Percentiles rank a stretch among this genome's conserved stretches.
These are phyloP conservation scores for Pseudorhombus dupliciocellatus DNA, from an alignment of 2,113 vertebrate species.

Conservation along the genomic window DNA sequence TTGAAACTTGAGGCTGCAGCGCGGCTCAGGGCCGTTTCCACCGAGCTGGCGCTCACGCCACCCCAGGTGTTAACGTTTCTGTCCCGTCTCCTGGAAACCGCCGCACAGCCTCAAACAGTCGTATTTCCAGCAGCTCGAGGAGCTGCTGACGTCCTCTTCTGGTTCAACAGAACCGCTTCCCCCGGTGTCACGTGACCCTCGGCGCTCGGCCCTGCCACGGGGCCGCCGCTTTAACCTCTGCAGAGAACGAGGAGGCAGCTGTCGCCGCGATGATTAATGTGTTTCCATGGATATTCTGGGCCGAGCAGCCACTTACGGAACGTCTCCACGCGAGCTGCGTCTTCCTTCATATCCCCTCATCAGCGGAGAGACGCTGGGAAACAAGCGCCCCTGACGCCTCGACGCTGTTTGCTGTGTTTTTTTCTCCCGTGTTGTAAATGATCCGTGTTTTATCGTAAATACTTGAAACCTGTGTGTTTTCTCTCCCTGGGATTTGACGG, in stretches of 20 bases:
- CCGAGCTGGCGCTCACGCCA: too few relatives aligned
- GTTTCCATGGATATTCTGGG: constrained; percentile 22
- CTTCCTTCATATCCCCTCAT: not conserved
- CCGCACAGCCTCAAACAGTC: not conserved
- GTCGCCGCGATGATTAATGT: not conserved
- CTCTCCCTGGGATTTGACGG: too few relatives aligned
- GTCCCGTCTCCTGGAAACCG: not conserved
- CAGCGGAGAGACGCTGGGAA: not conserved
- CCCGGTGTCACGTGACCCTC: too few relatives aligned
- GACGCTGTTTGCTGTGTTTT: not conserved
- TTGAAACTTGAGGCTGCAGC: too few relatives aligned
- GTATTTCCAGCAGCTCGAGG: not conserved
- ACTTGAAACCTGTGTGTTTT: not conserved
- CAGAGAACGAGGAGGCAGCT: not conserved
- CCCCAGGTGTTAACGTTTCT: not conserved
- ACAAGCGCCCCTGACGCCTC: too few relatives aligned
- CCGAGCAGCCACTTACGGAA: too few relatives aligned
- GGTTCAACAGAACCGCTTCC: too few relatives aligned
- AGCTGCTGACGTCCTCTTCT: not conserved
- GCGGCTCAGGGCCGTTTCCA: too few relatives aligned
- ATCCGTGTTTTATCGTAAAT: not conserved
- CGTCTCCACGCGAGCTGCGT: not conserved
- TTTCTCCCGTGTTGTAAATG: not conserved
- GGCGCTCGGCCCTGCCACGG: too few relatives aligned
- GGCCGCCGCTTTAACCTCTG: not conserved